Conservation (phyloP, 2,797 vertebrate species). For the Orientallactaga sibirica region DNA sequence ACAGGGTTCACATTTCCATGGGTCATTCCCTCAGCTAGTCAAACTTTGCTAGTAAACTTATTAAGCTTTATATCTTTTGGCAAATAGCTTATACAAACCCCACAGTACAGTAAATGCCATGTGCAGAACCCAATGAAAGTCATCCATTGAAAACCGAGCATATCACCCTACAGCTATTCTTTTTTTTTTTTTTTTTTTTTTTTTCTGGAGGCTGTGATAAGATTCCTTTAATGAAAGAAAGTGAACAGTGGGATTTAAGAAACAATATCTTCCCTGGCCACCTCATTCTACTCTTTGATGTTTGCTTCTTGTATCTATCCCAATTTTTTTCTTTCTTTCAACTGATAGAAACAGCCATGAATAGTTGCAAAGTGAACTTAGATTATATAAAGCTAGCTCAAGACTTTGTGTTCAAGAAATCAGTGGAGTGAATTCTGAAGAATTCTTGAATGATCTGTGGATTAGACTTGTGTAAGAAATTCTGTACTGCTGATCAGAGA, state of each 20-base stretch:
- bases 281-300: conserved; percentile 74
- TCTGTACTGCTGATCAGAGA: background rate
- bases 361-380: conserved; percentile 59
- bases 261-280: conserved; percentile 17
- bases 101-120: background rate
- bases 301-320: conserved; percentile 67
- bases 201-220: conserved; percentile 1
- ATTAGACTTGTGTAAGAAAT: background rate
- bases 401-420: conserved; percentile 38
- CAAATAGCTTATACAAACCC: background rate
- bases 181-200: background rate
- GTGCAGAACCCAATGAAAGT: background rate
- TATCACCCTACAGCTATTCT: background rate
- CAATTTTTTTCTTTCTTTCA: conserved; percentile 64
- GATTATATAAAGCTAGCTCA: background rate
- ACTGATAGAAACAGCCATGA: conserved; percentile 24
- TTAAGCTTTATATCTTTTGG: background rate
- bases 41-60: conserved; percentile 16
- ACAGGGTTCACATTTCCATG: background rate
- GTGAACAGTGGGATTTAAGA: conserved; percentile 18
- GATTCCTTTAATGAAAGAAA: conserved; percentile 67
- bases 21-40: background rate
- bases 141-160: background rate
- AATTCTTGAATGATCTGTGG: background rate
- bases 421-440: background rate